Percentiles rank a stretch among this genome's conserved stretches.
Evolutionary conservation across 2,113 vertebrate genomes (phyloP).

Genomic region (Chascanopsetta lugubris): DNA sequence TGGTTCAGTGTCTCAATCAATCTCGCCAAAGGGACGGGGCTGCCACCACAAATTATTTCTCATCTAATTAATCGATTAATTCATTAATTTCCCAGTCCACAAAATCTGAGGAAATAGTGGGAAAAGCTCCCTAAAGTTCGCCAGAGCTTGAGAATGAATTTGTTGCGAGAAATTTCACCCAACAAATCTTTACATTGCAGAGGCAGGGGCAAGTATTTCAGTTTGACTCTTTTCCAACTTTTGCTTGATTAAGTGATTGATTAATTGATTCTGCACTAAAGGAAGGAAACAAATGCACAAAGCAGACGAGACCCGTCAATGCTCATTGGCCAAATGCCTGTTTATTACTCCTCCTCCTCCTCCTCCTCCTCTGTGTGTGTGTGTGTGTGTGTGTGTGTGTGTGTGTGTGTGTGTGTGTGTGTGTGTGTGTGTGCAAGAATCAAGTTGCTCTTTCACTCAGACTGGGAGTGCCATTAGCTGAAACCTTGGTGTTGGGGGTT

Average conservation of each 20-base stretch:
- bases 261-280: constrained; percentile 33
- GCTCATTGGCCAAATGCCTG: constrained; percentile 64
- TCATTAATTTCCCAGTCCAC: background rate
- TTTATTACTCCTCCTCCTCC: constrained; percentile 59
- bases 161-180: background rate
- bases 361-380: constrained; percentile 10
- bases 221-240: constrained; percentile 7
- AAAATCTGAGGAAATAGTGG: background rate
- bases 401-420: constrained; percentile 48
- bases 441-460: constrained; percentile 76
- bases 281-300: constrained; percentile 48
- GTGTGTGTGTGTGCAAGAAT: constrained; percentile 67
- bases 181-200: background rate
- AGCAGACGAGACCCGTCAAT: constrained; percentile 52
- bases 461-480: constrained; percentile 77
- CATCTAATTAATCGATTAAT: background rate
- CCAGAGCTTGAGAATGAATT: background rate
- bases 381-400: constrained; percentile 48
- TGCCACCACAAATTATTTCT: background rate
- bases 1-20: background rate
- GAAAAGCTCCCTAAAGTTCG: background rate
- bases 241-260: constrained; percentile 24
- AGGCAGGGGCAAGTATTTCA: background rate
- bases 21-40: background rate
- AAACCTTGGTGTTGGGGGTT: constrained; percentile 83